Percentiles rank a stretch among this genome's conserved stretches.
phyloP scores from a whole-genome alignment of 2,888 invertebrate genomes.

The Dicranocentrus wangi region DNA sequence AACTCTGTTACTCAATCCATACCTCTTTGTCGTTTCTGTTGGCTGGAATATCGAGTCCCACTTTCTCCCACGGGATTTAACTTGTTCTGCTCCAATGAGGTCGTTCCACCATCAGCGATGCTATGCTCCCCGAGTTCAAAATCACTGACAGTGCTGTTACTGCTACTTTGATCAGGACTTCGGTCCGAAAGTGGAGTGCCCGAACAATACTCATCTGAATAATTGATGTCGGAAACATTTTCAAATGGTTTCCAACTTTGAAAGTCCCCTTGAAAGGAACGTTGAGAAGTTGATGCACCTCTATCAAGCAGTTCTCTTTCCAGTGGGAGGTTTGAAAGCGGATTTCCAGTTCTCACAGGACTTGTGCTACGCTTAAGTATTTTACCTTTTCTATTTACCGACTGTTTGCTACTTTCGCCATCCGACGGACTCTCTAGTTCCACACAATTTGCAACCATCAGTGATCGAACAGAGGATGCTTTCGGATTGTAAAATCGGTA shows the following conservation, averaged over 20 bases:
- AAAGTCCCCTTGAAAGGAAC: conserved; percentile 61
- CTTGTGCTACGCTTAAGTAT: background rate
- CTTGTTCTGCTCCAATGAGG: too few relatives aligned
- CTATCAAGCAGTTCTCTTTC: conserved; percentile 60
- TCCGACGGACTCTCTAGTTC: conserved; percentile 23
- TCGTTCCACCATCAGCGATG: background rate
- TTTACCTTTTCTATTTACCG: conserved; percentile 23
- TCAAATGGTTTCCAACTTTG: conserved; percentile 70
- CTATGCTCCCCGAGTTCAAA: conserved; percentile 34
- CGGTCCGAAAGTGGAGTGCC: conserved; percentile 29
- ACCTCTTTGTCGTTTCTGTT: background rate
- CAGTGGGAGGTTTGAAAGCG: conserved; percentile 62
- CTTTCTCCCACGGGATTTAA: too few relatives aligned
- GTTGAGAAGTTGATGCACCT: conserved; percentile 45
- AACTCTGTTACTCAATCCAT: too few relatives aligned
- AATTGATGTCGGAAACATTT: conserved; percentile 68
- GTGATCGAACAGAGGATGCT: conserved; percentile 85
- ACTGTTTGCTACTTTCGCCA: conserved; percentile 23
- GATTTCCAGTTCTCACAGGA: conserved; percentile 64
- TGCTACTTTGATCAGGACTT: conserved; percentile 18
- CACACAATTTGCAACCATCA: conserved; percentile 85
- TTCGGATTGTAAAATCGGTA: conserved; percentile 85
- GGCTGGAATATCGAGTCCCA: background rate
- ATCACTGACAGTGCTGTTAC: conserved; percentile 34
- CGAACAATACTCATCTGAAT: conserved; percentile 62